phyloP scores from a whole-genome alignment of 2,113 vertebrate species.

The Leptosomus discolor region DNA sequence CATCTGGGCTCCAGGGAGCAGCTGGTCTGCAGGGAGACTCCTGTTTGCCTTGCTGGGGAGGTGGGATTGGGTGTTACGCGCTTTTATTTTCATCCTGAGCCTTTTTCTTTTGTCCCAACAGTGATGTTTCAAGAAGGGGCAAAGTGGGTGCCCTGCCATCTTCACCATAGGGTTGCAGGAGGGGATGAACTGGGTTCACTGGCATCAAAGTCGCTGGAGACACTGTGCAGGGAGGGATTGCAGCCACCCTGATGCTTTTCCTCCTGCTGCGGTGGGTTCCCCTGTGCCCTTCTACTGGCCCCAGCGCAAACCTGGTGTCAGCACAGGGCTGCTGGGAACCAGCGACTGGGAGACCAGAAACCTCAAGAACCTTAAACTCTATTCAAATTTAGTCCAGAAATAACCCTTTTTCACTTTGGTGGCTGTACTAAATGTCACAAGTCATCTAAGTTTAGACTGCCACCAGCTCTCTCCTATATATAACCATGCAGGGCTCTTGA shows the following conservation, averaged over 20 bases:
- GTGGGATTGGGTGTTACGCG: neutral
- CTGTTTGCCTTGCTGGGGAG: neutral
- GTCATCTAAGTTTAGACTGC: slow-evolving; percentile 78
- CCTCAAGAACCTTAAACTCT: neutral
- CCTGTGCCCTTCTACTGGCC: neutral
- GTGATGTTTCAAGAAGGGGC: neutral
- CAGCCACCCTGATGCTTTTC: neutral
- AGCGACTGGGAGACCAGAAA: neutral
- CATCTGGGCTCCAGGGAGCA: neutral
- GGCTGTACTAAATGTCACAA: slow-evolving; percentile 72
- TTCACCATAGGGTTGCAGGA: neutral
- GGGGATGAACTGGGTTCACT: neutral
- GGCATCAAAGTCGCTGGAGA: neutral
- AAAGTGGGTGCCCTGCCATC: neutral
- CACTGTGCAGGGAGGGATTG: neutral
- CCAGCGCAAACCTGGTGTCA: neutral
- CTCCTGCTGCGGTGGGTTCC: neutral
- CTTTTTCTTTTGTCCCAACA: neutral
- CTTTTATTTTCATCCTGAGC: neutral
- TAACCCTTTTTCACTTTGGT: slow-evolving; percentile 25
- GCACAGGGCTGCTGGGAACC: neutral
- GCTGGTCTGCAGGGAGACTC: neutral
- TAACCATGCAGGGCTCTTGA: slow-evolving; percentile 22
- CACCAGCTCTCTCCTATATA: slow-evolving; percentile 70
- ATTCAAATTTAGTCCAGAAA: slow-evolving; percentile 26